Base-by-base conservation (phyloP, 2,797 vertebrate species). In the Parambassis ranga region DNA sequence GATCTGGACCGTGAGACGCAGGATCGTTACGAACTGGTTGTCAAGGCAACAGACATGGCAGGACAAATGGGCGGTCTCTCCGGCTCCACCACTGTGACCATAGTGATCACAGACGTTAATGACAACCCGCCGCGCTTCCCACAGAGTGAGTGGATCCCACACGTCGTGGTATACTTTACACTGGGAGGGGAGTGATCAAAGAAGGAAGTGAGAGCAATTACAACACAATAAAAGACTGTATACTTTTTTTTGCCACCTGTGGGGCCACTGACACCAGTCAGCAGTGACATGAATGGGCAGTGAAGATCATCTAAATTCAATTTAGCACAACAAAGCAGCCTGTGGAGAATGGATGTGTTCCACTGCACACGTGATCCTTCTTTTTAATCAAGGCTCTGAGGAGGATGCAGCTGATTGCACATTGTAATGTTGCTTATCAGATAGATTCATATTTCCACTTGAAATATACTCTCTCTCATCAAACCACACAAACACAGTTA, bases 31-130 rank as follows among this genome's bases (percentile, higher is more conserved):
- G 96, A 99, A 90, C 90, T 99, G 90, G 97, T 99, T 51, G 95
- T 99, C 90, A 96, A 95, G 66, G 98, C 97, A 27, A 99, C 95
- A 1, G 98, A 99, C 90, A 99, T 99, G 98, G 98, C 96, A 0
- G 98, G 98, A 58, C 97, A 99, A 91, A 90, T 98, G 93, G 98
- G 98, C 0, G 97, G 98, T 73, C 94, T 99, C 65, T 99, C 98
- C 0, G 98, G 98, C 48, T 99, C 98, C 81, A 98, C 96, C 13
- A 99, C 98, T 0, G 97, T 98, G 89, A 99, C 96, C 86, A 99
- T 99, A 24, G 95, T 98, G 51, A 94, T 99, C 91, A 99, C 98
- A 0, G 98, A 99, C 0, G 96, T 98, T 86, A 99, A 99, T 13
- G 97, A 99, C 93, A 99, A 96, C 89, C 96, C 97, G 0, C 97